Evolutionary conservation across 2,888 invertebrate species (phyloP), one percentile per base, ranked within the genome.

Genomic region (Euplagia quadripunctaria): DNA sequence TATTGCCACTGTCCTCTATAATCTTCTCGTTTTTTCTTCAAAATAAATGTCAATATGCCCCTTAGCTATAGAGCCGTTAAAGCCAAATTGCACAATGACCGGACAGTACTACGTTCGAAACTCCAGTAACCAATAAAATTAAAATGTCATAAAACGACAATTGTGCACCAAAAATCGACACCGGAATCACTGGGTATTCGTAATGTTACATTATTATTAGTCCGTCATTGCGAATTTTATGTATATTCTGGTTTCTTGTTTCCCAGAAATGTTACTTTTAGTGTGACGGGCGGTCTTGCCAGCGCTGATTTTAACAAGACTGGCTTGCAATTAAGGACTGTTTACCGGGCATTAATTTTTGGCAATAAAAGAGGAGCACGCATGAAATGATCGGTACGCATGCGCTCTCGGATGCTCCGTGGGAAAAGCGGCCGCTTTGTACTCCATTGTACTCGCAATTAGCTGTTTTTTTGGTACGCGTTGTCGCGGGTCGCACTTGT

Each of bases 341-440:
- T 95, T 94, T 95, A 93, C 94, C 87, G 94, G 92, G 91, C 95
- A 95, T 95, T 96, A 95, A 96, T 96, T 96, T 96, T 96, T 95
- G 96, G 95, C 95, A 96, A 96, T 96, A 96, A 96, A 95, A 94
- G 94, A 93, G 89, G 93, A 91, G 95, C 94, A 90, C 89, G 93
- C 92, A 84, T 82, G 92, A 91, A 93, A 95, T 95, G 94, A 92
- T 91, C 92, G 94, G 94, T 93, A 91, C 94, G 94, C 92, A 90
- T 88, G 88, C 90, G 90, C 89, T 80, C 86, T 86, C 82, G 86
- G 93, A 92, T 90, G 94, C 89, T 89, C 90, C 95, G 95, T 96
- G 96, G 94, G 96, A 96, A 95, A 87, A 88, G 95, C 95, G 95
- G 95, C 79, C 82, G 91, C 94, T 95, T 95, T 95, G 94, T 94